These are phyloP conservation scores for Phanerotoma sp. DNA, from an alignment of 2,888 invertebrate genomes.

Conservation along the genomic window DNA sequence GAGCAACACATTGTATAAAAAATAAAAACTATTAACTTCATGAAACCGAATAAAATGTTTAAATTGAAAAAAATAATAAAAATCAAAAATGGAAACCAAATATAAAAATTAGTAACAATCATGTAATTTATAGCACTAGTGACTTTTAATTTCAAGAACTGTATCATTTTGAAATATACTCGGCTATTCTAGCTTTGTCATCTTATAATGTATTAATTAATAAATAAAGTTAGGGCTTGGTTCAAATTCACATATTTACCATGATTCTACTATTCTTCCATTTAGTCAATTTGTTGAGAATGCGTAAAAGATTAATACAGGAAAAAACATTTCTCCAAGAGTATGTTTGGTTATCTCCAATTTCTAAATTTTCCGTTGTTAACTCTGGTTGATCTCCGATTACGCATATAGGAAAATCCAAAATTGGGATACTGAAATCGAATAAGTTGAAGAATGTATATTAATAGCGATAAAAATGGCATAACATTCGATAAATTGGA, in stretches of 20 bases:
- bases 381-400: constrained; percentile 94
- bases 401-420: constrained; percentile 95
- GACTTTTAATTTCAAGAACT: no score
- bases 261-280: constrained; percentile 99
- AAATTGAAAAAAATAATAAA: not conserved
- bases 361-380: constrained; percentile 86
- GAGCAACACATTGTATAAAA: not conserved
- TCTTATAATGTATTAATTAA: no score
- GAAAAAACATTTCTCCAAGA: constrained; percentile 99
- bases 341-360: constrained; percentile 80
- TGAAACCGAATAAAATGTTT: not conserved
- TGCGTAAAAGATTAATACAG: constrained; percentile 93
- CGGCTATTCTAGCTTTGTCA: no score
- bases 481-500: no score
- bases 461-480: no score
- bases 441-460: no score
- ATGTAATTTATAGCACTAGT: no score
- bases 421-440: constrained; percentile 77
- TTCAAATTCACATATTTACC: no score
- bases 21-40: not conserved
- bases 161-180: no score
- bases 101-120: no score
- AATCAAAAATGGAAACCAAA: no score
- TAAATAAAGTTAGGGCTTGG: no score
- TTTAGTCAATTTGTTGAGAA: constrained; percentile 97